These are phyloP conservation scores for Elgonia sp. DNA, from an alignment of 2,888 invertebrate genomes.

Conservation along the genomic window DNA sequence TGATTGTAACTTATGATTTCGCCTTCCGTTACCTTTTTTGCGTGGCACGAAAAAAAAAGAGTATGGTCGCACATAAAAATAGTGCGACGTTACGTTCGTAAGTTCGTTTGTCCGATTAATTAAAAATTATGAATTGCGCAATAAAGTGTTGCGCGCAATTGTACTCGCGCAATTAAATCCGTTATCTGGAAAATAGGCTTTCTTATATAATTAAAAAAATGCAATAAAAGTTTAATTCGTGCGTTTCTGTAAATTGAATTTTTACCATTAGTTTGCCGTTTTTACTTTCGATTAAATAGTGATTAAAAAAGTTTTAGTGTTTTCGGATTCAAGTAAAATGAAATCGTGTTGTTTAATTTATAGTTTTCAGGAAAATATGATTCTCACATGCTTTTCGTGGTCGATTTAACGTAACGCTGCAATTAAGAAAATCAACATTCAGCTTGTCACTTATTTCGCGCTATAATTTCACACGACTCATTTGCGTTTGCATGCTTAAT, in stretches of 20 bases:
- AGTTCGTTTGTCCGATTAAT: conserved; percentile 35
- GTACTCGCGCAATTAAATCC: conserved; percentile 9
- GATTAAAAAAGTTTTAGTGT: no score
- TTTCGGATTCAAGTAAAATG: not conserved
- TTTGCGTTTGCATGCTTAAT: conserved; percentile 33
- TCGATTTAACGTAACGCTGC: conserved; percentile 13
- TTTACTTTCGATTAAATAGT: not conserved
- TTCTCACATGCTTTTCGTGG: not conserved
- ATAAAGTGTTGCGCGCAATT: conserved; percentile 5
- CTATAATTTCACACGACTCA: conserved; percentile 15
- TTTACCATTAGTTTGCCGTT: conserved; percentile 28
- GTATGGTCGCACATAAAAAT: not conserved
- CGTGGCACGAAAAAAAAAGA: not conserved
- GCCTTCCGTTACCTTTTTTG: conserved; percentile 29
- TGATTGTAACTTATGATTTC: conserved; percentile 48
- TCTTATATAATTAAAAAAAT: conserved; percentile 49
- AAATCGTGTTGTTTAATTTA: no score
- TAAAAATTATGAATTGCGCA: conserved; percentile 12
- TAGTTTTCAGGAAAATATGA: not conserved
- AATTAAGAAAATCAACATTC: conserved; percentile 40
- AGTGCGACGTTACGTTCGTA: not conserved
- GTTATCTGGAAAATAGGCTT: conserved; percentile 38
- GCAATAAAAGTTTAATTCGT: no score
- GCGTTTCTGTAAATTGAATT: no score
- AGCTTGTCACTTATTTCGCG: conserved; percentile 14